Evolutionary conservation across 2,888 invertebrate genomes (phyloP).

Genomic region (Pocota personata): DNA sequence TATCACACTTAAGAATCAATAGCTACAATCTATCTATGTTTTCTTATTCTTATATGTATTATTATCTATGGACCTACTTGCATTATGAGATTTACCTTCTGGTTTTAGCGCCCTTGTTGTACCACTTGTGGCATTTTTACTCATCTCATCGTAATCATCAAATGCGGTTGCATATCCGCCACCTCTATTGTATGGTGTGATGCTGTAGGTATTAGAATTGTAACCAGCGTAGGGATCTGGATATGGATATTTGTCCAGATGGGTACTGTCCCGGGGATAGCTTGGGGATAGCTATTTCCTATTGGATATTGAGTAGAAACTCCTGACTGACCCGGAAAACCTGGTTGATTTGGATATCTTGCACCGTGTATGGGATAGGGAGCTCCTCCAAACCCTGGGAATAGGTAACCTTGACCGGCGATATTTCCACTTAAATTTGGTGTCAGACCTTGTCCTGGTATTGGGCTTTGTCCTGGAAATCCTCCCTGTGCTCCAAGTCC

Average conservation of each 20-base stretch:
- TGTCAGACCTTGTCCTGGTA: conserved; percentile 53
- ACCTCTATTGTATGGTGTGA: conserved; percentile 58
- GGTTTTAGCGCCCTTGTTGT: conserved; percentile 34
- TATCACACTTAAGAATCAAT: conserved; percentile 13
- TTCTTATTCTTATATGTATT: conserved; percentile 39
- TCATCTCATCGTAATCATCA: conserved; percentile 64
- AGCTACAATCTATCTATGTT: conserved; percentile 4
- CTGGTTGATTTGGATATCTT: conserved; percentile 47
- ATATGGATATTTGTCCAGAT: conserved; percentile 37
- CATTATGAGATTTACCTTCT: conserved; percentile 49
- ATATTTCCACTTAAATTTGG: conserved; percentile 37
- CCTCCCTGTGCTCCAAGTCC: conserved; percentile 30
- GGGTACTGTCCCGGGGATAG: conserved; percentile 48
- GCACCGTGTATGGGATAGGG: conserved; percentile 72
- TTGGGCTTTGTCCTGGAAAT: conserved; percentile 44
- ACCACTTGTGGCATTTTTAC: conserved; percentile 45
- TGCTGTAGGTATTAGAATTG: conserved; percentile 43
- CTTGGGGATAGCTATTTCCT: conserved; percentile 63
- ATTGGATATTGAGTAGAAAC: conserved; percentile 72
- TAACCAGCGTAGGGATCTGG: conserved; percentile 30
- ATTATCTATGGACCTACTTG: neutral
- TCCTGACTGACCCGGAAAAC: conserved; percentile 27
- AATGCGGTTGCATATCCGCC: conserved; percentile 39
- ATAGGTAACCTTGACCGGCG: conserved; percentile 24
- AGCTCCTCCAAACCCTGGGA: conserved; percentile 63